Evolutionary conservation across 53 echinoderm and acorn worm genomes (phyloP).

Genomic region (Mesocentrotus franciscanus): DNA sequence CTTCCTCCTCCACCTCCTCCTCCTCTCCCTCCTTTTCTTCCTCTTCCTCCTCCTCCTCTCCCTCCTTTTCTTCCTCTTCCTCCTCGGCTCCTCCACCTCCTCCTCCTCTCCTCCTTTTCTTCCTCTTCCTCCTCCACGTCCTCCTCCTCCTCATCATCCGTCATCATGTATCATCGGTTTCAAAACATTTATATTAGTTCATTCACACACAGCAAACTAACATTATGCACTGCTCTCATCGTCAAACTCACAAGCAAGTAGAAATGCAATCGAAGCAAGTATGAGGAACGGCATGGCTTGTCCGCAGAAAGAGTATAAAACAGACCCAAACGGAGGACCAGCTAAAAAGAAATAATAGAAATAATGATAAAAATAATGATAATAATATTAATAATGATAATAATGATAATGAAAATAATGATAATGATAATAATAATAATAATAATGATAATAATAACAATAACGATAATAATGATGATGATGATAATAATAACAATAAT

Average conservation of each 20-base stretch:
- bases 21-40: neutral
- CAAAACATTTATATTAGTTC: neutral
- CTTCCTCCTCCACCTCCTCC: neutral
- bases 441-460: no score
- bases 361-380: neutral
- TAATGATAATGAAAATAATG: no score
- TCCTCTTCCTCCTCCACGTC: neutral
- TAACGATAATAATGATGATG: no score
- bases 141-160: neutral
- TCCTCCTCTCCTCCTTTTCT: neutral
- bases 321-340: conserved; percentile 74
- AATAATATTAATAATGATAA: neutral
- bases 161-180: neutral
- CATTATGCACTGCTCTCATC: neutral
- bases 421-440: no score
- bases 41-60: neutral
- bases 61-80: neutral
- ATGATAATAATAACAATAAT: no score
- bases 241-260: conserved; percentile 60
- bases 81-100: neutral
- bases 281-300: conserved; percentile 70
- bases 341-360: conserved; percentile 1
- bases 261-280: conserved; percentile 50
- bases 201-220: neutral
- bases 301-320: conserved; percentile 71